Conservation (phyloP, 2,888 invertebrate genomes). For the Spisula subtruncata region DNA sequence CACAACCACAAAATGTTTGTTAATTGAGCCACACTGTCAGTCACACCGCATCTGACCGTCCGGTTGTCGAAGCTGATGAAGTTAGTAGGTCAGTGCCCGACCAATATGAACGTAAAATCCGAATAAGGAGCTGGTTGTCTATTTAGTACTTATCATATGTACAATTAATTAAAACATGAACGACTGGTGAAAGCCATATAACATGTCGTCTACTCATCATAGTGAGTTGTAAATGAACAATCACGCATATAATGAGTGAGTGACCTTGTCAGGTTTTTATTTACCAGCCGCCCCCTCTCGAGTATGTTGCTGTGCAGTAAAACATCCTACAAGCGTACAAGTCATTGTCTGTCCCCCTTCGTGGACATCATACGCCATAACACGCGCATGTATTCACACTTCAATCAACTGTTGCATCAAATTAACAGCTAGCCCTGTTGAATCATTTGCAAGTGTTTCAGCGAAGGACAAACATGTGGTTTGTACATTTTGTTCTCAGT, state of each 20-base stretch:
- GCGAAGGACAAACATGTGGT: background rate
- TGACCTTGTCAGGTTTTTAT: background rate
- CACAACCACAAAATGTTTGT: background rate
- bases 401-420: background rate
- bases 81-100: background rate
- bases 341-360: background rate
- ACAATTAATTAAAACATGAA: background rate
- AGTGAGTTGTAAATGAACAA: background rate
- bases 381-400: background rate
- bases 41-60: background rate
- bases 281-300: background rate
- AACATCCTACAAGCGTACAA: background rate
- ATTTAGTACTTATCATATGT: background rate
- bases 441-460: background rate
- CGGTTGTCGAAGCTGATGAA: background rate
- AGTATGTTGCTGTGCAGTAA: background rate
- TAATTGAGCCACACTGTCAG: background rate
- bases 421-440: background rate
- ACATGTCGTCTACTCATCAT: background rate
- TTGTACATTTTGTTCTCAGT: no score
- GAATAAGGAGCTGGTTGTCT: background rate
- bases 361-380: background rate
- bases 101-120: background rate
- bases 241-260: background rate
- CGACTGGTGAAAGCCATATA: background rate